Base-by-base conservation (phyloP, 2,888 invertebrate species). In the Eudasyphora cyanicolor region DNA sequence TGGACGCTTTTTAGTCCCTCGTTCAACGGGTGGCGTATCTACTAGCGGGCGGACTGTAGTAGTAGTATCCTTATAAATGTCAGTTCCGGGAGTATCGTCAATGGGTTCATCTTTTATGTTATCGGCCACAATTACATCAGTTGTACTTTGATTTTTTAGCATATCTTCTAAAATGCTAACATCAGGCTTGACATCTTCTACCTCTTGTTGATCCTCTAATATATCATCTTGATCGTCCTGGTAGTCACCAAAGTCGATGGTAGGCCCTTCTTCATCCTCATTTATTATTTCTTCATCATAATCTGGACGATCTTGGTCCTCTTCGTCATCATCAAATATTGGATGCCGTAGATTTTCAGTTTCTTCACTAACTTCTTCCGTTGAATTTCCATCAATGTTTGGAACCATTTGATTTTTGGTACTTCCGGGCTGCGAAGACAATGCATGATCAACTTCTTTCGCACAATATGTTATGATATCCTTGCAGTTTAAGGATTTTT, bases 391-490 rank as follows among this genome's bases (percentile, higher is more conserved):
- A 42, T 79, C 73, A 24, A 76, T 73, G 1, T 32, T 54, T 27
- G 73, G 57, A 49, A 76, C 35, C 12, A 76, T 79, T 84, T 85
- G 71, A 70, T 83, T 80, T 81, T 73, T 45, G 14, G 82, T 67
- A 27, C 62, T 79, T 0, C 75, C 75, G 12, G 80, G 77, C 69
- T 82, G 77, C 35, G 73, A 80, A 17, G 85, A 77, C n/a, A 82
- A 14, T 0, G 86, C 85, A 38, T 82, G 80, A 19, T 85, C 79
- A 7, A 87, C 82, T 70, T 86, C 85, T 71, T 85, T 80, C 45
- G 80, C 84, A 77, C 87, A 87, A 32, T 86, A 85, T 1, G 76
- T 82, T 29, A 87, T 85, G 24, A 87, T 86, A 74, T 87, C 86
- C 45, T 82, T 79, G 54, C 79, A 79, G 4, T 83, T 80, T 17